Evolutionary conservation across 30 jellyfish, hydroid and myxozoan species (phyloP), one percentile per base, ranked within the genome.

Genomic region (Phacellophora camtschatica): DNA sequence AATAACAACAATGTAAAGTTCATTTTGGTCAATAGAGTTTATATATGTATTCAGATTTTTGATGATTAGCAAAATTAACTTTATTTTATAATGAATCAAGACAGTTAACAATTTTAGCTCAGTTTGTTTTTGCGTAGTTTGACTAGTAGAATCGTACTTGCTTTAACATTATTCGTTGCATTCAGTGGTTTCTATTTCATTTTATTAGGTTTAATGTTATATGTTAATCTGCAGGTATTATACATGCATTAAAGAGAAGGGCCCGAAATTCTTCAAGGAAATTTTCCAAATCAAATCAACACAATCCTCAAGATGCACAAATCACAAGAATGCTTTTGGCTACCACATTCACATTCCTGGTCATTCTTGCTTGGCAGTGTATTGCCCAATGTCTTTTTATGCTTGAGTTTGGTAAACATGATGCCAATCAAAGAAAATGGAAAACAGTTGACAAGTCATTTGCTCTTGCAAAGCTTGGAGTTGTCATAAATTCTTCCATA

Each of bases 291-390:
- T 22, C 66, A 4, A n/a, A 42, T 10, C 69, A 58, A 41, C 29
- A 27, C 18, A 33, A 42, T 6, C 64, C 32, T 9, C 83, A 81
- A 13, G 97, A 90, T 74, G 34, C 62, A 41, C 97, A 90, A 67
- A 75, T 82, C 65, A 90, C 97, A 20, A 37, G 64, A 51, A 75
- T 83, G 81, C 75, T 90, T 30, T 67, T 90, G 71, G 81, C 81
- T 9, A 76, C 83, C 27, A 63, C 97, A n/a, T 39, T 83, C 51
- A 54, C 88, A 1, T 90, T 90, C 72, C 89, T 90, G 4, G 48
- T 90, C 25, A 77, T 90, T 32, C 90, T 90, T 28, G 85, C 92
- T 1, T 90, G 97, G 97, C 97, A 90, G 63, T 90, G 97, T 64
- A 51, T 90, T 59, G 83, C 96, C 8, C 97, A 90, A 45, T 90